These are phyloP conservation scores for Eremobia ochroleuca DNA, from an alignment of 2,888 invertebrate species.

Conservation along the genomic window DNA sequence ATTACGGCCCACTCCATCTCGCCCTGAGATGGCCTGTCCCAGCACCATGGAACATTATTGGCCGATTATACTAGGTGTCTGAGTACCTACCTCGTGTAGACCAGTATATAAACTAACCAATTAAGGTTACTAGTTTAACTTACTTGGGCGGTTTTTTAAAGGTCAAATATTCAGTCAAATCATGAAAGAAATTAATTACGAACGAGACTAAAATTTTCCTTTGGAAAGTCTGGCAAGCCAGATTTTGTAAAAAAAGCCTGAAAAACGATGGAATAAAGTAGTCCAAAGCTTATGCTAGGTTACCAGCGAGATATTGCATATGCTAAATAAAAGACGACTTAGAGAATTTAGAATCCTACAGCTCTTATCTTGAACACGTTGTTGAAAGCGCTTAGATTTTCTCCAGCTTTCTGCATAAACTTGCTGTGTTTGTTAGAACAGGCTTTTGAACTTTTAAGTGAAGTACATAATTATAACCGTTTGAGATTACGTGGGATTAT, in stretches of 20 bases:
- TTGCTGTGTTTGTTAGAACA: slow-evolving; percentile 32
- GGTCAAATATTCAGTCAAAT: background rate
- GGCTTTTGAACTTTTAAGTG: slow-evolving; percentile 25
- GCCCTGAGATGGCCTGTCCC: too few relatives aligned
- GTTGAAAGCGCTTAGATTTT: slow-evolving; percentile 50
- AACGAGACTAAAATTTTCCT: background rate
- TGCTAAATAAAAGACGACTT: slow-evolving; percentile 54
- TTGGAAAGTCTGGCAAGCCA: too few relatives aligned
- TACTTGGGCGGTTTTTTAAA: background rate
- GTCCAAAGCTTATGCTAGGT: slow-evolving; percentile 12
- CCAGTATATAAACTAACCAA: too few relatives aligned
- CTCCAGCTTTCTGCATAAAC: slow-evolving; percentile 37
- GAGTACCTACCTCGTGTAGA: background rate
- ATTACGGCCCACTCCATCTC: too few relatives aligned
- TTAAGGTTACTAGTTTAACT: background rate
- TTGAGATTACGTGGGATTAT: background rate
- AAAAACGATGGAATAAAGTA: slow-evolving; percentile 15
- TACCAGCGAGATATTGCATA: slow-evolving; percentile 44
- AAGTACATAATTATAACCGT: slow-evolving; percentile 10
- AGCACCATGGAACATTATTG: too few relatives aligned
- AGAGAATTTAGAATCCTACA: slow-evolving; percentile 41
- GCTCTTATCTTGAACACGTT: slow-evolving; percentile 39
- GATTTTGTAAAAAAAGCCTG: slow-evolving; percentile 15
- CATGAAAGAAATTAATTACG: background rate
- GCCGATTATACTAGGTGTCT: background rate